Percentiles rank a stretch among this genome's conserved stretches.
phyloP scores from a whole-genome alignment of 2,797 vertebrate species.

The Tinamus major region DNA sequence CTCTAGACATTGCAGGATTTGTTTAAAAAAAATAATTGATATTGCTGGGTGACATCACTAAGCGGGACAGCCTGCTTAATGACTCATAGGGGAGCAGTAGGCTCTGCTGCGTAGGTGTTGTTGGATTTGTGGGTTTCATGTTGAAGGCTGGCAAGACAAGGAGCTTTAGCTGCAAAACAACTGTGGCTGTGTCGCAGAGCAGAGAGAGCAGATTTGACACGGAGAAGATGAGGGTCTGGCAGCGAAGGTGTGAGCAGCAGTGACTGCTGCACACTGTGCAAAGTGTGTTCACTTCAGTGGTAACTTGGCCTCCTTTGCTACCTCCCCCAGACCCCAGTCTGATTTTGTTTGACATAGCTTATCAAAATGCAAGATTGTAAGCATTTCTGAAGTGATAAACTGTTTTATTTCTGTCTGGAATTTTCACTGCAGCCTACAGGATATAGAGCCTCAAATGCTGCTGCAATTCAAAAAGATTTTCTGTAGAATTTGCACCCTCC shows the following conservation, averaged over 20 bases:
- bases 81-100: slow-evolving; percentile 72
- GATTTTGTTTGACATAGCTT: slow-evolving; percentile 5
- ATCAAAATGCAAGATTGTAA: slow-evolving; percentile 42
- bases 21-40: not conserved
- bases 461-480: not conserved
- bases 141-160: slow-evolving; percentile 51
- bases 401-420: slow-evolving; percentile 53
- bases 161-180: slow-evolving; percentile 57
- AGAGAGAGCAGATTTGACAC: not conserved
- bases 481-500: not conserved
- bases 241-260: slow-evolving; percentile 44
- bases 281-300: not conserved
- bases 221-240: not conserved
- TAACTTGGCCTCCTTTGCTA: not conserved
- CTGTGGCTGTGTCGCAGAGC: slow-evolving; percentile 11
- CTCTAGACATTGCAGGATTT: slow-evolving; percentile 16
- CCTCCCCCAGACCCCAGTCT: not conserved
- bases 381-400: slow-evolving; percentile 45
- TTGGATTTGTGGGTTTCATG: slow-evolving; percentile 66
- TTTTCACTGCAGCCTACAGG: slow-evolving; percentile 44
- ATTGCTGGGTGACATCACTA: slow-evolving; percentile 58
- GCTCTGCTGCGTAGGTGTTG: slow-evolving; percentile 69
- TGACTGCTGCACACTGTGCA: not conserved
- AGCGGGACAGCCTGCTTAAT: slow-evolving; percentile 60
- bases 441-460: not conserved